Evolutionary conservation across 1,140 invertebrate genomes (phyloP).

Genomic region (Pygmarrhopalites habei): DNA sequence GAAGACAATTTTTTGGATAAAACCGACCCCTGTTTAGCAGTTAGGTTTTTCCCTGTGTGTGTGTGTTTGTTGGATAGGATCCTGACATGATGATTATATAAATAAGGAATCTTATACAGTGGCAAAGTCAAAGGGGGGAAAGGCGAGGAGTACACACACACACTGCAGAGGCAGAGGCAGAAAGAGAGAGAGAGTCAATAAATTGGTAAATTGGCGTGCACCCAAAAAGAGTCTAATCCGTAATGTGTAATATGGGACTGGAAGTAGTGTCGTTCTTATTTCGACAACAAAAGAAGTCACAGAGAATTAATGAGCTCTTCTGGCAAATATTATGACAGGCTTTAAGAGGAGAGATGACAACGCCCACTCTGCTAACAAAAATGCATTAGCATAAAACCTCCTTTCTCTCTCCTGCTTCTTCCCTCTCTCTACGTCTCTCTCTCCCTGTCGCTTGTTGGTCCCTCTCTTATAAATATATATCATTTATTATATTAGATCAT

Average conservation of each 20-base stretch:
- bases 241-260: conserved; percentile 11
- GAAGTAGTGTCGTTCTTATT: conserved; percentile 5
- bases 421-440: background rate
- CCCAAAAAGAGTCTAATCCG: conserved; percentile 12
- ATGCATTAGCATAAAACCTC: conserved; percentile 18
- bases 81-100: no score
- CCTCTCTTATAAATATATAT: no score
- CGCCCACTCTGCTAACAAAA: conserved; percentile 18
- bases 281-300: conserved; percentile 13
- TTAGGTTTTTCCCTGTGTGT: no score
- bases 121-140: no score
- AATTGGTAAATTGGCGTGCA: conserved; percentile 24
- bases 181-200: conserved; percentile 11
- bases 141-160: no score
- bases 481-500: no score
- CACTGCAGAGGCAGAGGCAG: background rate
- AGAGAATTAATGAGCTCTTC: conserved; percentile 16
- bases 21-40: no score
- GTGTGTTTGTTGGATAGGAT: no score
- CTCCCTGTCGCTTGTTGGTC: background rate
- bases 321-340: conserved; percentile 17
- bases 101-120: no score
- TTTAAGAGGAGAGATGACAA: conserved; percentile 6
- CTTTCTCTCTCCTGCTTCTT: no score
- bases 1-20: no score